These are phyloP conservation scores for Mimachlamys varia DNA, from an alignment of 2,888 invertebrate species.

Conservation along the genomic window DNA sequence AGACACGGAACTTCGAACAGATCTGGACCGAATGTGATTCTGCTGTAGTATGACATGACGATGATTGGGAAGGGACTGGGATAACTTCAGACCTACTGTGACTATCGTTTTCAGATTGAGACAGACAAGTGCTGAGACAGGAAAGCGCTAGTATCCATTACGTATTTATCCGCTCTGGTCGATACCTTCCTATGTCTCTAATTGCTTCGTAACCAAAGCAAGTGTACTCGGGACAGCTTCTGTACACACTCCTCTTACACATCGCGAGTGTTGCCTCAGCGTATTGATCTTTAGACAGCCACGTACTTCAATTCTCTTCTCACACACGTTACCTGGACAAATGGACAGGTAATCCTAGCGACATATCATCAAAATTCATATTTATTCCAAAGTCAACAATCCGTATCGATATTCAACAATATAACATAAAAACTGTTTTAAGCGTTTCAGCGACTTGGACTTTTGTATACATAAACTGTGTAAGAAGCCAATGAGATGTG, in stretches of 20 bases:
- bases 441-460: conserved; percentile 18
- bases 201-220: conserved; percentile 19
- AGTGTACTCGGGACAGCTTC: background rate
- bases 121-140: background rate
- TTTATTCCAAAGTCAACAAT: conserved; percentile 29
- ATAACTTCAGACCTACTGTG: background rate
- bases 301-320: background rate
- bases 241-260: background rate
- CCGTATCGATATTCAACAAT: conserved; percentile 21
- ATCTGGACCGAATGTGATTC: background rate
- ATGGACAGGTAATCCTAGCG: background rate
- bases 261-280: background rate
- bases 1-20: background rate
- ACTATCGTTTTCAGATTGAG: background rate
- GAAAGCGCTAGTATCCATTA: background rate
- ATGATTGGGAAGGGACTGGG: background rate
- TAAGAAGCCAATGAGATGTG: conserved; percentile 30
- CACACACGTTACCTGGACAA: conserved; percentile 8
- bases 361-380: conserved; percentile 18
- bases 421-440: conserved; percentile 36
- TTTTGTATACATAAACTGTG: conserved; percentile 34
- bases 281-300: conserved; percentile 13
- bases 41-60: background rate
- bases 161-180: background rate
- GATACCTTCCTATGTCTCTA: background rate